phyloP scores from a whole-genome alignment of 2,113 vertebrate species.

The Oenanthe oenanthe region DNA sequence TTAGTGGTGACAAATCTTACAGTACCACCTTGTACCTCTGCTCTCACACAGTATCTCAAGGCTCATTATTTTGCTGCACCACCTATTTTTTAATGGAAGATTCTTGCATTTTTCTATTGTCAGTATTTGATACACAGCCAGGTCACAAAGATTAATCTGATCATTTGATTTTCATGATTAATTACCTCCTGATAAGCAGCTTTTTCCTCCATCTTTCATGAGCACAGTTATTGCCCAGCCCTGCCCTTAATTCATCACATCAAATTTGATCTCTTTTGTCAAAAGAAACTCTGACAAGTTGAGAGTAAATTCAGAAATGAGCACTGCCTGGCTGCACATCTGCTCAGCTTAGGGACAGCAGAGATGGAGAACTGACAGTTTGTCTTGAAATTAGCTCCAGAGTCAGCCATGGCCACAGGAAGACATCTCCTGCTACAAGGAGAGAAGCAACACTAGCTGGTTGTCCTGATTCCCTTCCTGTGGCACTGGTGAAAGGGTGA shows the following conservation, averaged over 20 bases:
- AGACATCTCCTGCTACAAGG: not conserved
- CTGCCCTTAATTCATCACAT: not conserved
- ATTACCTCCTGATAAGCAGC: not conserved
- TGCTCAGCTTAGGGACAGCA: not conserved
- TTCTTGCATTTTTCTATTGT: not conserved
- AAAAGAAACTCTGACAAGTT: not conserved
- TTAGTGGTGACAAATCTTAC: not conserved
- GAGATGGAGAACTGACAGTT: not conserved
- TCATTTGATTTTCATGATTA: conserved; percentile 15
- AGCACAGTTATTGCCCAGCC: not conserved
- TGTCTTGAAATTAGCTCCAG: not conserved
- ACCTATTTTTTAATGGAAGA: not conserved
- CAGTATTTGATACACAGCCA: not conserved
- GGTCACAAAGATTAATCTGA: not conserved
- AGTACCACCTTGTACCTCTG: not conserved
- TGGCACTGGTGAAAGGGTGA: not conserved
- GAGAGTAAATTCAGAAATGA: not conserved
- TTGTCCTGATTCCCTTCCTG: not conserved
- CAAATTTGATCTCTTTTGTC: not conserved
- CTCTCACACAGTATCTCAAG: not conserved
- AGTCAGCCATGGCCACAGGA: not conserved
- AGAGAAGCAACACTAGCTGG: not conserved
- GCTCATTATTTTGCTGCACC: not conserved
- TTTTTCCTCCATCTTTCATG: not conserved
- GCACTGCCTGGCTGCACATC: not conserved